Base-by-base conservation (phyloP, 2,113 vertebrate species). In the Psephotus haematonotus region DNA sequence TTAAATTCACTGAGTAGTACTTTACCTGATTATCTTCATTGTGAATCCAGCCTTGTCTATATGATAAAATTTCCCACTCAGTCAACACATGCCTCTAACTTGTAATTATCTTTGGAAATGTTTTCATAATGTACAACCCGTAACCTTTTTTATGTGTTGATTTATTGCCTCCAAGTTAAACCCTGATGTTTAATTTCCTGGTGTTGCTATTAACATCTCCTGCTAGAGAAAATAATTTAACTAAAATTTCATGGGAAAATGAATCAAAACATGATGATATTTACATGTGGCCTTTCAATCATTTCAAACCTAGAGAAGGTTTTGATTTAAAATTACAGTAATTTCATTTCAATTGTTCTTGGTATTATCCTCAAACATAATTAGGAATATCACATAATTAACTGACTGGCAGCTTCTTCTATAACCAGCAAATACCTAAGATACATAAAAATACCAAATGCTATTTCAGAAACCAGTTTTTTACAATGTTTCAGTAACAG, bases 91-190 rank as follows among this genome's bases (percentile, higher is more conserved):
- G 59, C 72, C 55, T 95, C 86, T 86, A 92, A 83, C 92, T 80
- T 71, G 76, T 83, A 93, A 96, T 96, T 95, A 94, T 95, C 96
- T 78, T 63, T 67, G 86, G 85, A 70, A 94, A 86, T 71, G 88
- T 92, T 96, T 94, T 78, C 64, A 28, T 88, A 86, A 83, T 75
- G 80, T 44, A 10, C 76, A 70, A 93, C 94, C 96, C 92, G 53
- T 94, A 70, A 86, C 95, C 92, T 95, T 90, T 87, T 92, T 84
- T 67, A 77, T 75, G 69, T 5, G 57, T 60, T 96, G 96, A 96
- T 96, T 96, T 96, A 95, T 92, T 94, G 69, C 82, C 90, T 95
- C 77, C 2, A 4, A 92, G 90, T 94, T 70, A 83, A 95, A 88
- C 85, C 76, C 17, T 80, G 88, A 86, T 96, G 80, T 90, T 93